These are phyloP conservation scores for Scleropages formosus DNA, from an alignment of 2,797 vertebrate genomes.

Conservation along the genomic window DNA sequence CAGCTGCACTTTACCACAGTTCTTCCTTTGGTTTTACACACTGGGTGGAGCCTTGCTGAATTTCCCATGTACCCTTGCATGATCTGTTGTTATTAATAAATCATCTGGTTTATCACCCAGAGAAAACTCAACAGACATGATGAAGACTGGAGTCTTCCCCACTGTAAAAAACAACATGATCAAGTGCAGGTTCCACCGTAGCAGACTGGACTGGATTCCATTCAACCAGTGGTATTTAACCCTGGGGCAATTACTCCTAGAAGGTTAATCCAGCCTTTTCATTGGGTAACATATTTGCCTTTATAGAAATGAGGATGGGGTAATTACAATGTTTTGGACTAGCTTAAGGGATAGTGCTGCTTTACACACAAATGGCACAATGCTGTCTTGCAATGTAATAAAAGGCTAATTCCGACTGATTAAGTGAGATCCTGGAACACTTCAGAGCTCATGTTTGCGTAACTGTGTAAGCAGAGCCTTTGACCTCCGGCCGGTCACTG, in stretches of 20 bases:
- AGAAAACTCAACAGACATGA: background rate
- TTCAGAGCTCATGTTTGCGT: background rate
- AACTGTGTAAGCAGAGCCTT: slow-evolving; percentile 10
- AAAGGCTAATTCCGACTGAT: background rate
- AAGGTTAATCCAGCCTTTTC: slow-evolving; percentile 9
- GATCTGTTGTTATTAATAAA: background rate
- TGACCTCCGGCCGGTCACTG: background rate
- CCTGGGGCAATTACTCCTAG: background rate
- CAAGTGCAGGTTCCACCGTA: background rate
- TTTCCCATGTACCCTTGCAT: background rate
- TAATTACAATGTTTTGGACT: background rate
- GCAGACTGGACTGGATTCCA: background rate
- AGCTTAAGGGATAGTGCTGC: background rate
- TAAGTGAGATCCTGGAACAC: background rate
- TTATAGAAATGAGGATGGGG: background rate
- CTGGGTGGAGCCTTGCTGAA: too few species aligned
- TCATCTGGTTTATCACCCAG: background rate
- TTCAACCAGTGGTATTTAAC: slow-evolving; percentile 1
- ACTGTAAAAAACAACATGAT: background rate
- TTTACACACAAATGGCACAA: background rate
- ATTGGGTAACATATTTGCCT: background rate
- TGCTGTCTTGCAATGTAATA: background rate
- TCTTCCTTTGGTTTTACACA: too few species aligned
- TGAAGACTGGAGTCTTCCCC: background rate
- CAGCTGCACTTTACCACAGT: too few species aligned